Base-by-base conservation (phyloP, 2,888 invertebrate genomes). In the Spisula subtruncata region DNA sequence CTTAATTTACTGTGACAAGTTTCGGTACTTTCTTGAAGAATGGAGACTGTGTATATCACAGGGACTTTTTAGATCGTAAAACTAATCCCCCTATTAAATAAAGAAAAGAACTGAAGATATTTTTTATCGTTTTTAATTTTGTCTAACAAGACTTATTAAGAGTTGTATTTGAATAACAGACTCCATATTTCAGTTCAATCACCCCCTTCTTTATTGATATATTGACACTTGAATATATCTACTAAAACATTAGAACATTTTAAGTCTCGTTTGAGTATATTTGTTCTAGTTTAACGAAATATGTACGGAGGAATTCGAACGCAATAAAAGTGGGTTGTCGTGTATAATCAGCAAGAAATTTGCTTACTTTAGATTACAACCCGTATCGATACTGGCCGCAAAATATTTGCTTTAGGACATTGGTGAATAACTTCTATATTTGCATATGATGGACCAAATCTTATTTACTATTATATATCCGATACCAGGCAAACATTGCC, bases 331-430 rank as follows among this genome's bases (percentile, higher is more conserved):
- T 75, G 18, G 75, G 16, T 5, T 75, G 29, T 16, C 32, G 16
- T 18, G 35, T 18, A 14, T 25, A 32, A 25, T 66, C 75, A 75
- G n/a, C 75, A 35, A 18, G n/a, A 54, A 32, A 35, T 56, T 35
- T 75, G 46, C 54, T 85, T 85, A 80, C 79, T 56, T 32, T 80
- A 85, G 79, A 85, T 85, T 56, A 56, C 54, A 25, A 12, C 8
- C 41, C 18, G 48, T 56, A 35, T 80, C 51, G 85, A 85, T 85
- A 84, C 83, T 51, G 32, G 75, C 75, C 71, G 41, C 84, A 84
- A 84, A 84, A 84, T 84, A 80, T 85, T 85, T 80, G 41, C 54
- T 80, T 25, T 79, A 51, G 85, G 54, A 54, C 80, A n/a, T 80
- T 35, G 25, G 16, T 80, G 85, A 85, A 85, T 48, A 56, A 80